These are phyloP conservation scores for Panagrolaimus sp. DNA, from an alignment of 1,140 invertebrate species.

Conservation along the genomic window DNA sequence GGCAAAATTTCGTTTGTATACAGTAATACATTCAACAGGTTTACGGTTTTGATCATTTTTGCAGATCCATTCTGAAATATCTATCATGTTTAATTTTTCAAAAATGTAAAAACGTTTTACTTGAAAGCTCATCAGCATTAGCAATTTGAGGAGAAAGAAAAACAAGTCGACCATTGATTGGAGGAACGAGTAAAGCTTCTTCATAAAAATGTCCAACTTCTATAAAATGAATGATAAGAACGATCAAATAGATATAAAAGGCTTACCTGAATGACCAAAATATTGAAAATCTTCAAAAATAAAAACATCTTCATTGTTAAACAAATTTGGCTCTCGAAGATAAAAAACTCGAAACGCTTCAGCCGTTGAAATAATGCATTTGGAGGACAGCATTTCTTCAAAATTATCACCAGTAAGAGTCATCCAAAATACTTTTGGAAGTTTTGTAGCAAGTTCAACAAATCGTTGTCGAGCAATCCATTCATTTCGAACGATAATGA, in stretches of 20 bases:
- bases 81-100: background rate
- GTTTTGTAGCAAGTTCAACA: background rate
- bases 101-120: background rate
- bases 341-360: background rate
- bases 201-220: background rate
- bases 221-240: background rate
- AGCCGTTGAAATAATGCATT: background rate
- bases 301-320: background rate
- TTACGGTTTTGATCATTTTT: no score
- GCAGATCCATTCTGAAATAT: background rate
- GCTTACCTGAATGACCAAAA: background rate
- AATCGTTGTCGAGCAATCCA: background rate
- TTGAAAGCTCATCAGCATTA: background rate
- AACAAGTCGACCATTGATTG: background rate
- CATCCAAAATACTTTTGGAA: background rate
- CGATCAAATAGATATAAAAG: background rate
- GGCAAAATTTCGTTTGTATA: no score
- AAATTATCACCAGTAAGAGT: background rate
- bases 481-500: background rate
- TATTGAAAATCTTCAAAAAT: slow-evolving; percentile 11
- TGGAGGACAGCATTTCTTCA: background rate
- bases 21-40: no score
- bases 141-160: background rate
- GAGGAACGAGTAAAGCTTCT: background rate
- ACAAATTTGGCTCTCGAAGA: background rate